Conservation (phyloP, 2,113 vertebrate species). For the Panthera leo region DNA sequence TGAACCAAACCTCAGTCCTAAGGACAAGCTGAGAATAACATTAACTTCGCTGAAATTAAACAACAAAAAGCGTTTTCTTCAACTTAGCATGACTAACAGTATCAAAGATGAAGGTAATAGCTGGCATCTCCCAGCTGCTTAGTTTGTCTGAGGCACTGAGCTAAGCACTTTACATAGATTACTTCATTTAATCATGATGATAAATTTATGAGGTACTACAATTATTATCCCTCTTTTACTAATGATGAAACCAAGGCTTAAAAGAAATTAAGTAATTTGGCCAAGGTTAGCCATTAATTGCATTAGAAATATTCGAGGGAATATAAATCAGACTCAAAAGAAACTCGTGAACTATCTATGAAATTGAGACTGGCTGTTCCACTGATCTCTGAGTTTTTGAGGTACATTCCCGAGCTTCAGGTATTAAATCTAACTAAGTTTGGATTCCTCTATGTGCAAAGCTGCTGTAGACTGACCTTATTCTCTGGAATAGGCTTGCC, state of each 20-base stretch:
- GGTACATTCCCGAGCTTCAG: neutral
- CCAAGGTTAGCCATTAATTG: conserved; percentile 48
- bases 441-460: neutral
- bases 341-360: neutral
- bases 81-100: neutral
- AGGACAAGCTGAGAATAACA: neutral
- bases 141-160: neutral
- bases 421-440: neutral
- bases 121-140: neutral
- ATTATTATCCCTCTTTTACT: neutral
- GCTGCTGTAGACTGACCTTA: neutral
- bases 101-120: neutral
- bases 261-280: conserved; percentile 41
- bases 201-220: neutral
- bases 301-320: neutral
- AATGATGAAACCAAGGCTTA: neutral
- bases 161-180: neutral
- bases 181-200: neutral
- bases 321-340: conserved; percentile 28
- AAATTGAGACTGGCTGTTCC: neutral
- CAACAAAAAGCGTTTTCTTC: neutral
- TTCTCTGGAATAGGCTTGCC: neutral
- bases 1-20: neutral
- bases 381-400: neutral
- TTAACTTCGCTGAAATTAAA: neutral